Percentiles rank a stretch among this genome's conserved stretches.
Evolutionary conservation across 2,113 vertebrate genomes (phyloP).

Genomic region (Gymnobelideus leadbeateri): DNA sequence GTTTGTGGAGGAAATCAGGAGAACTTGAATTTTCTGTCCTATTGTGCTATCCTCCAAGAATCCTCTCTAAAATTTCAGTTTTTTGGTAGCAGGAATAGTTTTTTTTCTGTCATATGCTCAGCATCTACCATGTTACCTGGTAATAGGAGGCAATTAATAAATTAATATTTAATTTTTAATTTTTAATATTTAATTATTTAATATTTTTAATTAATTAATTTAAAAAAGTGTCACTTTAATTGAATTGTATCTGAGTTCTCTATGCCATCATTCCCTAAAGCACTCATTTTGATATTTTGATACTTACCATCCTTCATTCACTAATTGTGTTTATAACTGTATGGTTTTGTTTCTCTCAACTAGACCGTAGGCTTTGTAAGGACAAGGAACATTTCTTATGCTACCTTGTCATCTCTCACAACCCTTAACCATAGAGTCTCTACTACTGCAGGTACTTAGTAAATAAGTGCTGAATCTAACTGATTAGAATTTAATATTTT

Average conservation of each 20-base stretch:
- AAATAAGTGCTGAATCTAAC: constrained; percentile 40
- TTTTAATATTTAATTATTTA: no score
- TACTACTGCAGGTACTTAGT: background rate
- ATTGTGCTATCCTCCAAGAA: no score
- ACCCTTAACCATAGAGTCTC: constrained; percentile 35
- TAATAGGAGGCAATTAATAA: background rate
- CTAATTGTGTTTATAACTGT: background rate
- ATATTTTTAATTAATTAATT: no score
- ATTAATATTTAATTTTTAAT: no score
- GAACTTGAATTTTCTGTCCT: no score
- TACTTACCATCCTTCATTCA: background rate
- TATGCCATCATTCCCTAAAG: background rate
- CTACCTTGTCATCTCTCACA: constrained; percentile 29
- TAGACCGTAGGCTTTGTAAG: constrained; percentile 31
- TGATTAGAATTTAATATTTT: constrained; percentile 29
- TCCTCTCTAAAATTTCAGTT: background rate
- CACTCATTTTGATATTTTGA: background rate
- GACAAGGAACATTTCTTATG: constrained; percentile 58
- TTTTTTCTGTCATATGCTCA: background rate
- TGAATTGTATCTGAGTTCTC: background rate
- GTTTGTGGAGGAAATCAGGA: no score
- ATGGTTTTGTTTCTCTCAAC: constrained; percentile 41
- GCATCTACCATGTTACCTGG: background rate
- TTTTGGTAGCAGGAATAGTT: background rate
- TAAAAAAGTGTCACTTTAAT: background rate